These are phyloP conservation scores for Temnothorax rugatulus DNA, from an alignment of 2,888 invertebrate species.

Conservation along the genomic window DNA sequence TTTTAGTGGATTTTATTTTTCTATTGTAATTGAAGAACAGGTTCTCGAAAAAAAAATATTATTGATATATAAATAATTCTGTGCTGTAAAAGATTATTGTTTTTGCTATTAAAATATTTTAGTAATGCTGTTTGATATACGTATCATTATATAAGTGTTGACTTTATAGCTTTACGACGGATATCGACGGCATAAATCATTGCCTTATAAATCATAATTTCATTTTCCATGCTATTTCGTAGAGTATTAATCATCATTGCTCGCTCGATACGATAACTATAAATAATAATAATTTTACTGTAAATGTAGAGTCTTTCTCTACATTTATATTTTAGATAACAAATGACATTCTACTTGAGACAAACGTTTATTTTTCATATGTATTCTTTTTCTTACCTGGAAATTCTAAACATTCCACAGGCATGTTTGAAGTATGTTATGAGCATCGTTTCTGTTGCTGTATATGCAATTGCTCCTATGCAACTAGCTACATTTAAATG, in stretches of 20 bases:
- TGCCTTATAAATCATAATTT: neutral
- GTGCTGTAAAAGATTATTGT: neutral
- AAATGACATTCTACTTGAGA: neutral
- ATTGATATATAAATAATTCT: neutral
- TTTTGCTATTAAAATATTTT: neutral
- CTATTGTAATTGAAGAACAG: neutral
- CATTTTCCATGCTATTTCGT: neutral
- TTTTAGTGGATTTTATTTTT: slow-evolving; percentile 5
- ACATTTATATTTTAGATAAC: neutral
- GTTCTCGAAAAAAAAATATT: neutral
- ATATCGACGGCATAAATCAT: slow-evolving; percentile 15
- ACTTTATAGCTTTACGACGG: slow-evolving; percentile 17
- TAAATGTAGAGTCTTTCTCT: neutral
- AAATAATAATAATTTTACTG: slow-evolving; percentile 3
- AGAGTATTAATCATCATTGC: neutral
- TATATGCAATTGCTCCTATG: neutral
- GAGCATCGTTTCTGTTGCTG: neutral
- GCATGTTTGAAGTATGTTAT: neutral
- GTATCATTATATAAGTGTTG: neutral
- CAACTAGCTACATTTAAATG: neutral
- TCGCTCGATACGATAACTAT: slow-evolving; percentile 18
- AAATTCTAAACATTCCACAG: slow-evolving; percentile 28
- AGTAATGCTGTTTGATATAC: no score
- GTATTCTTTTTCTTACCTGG: slow-evolving; percentile 7
- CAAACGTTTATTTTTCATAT: neutral